phyloP scores from a whole-genome alignment of 2,113 vertebrate genomes.

The Cyprinodon tularosa region DNA sequence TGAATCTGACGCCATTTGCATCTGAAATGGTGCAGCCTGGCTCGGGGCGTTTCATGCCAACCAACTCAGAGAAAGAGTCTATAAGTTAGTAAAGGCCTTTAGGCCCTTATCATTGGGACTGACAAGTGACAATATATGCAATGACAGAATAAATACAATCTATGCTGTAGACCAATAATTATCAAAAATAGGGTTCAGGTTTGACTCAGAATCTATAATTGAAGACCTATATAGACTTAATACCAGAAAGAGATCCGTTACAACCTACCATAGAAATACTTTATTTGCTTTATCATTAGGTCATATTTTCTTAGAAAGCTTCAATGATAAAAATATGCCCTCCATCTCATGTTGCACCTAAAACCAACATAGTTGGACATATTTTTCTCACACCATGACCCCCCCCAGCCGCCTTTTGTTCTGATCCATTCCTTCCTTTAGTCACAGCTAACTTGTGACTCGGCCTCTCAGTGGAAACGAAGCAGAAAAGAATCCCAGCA shows the following conservation, averaged over 20 bases:
- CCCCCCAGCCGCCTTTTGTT: neutral
- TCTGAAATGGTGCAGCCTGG: too few relatives aligned
- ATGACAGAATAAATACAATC: neutral
- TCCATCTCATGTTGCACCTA: neutral
- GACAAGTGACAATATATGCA: neutral
- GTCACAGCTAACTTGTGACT: slow-evolving; percentile 9
- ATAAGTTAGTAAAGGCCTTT: neutral
- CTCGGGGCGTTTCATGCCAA: neutral
- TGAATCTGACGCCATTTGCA: too few relatives aligned
- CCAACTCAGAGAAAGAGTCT: neutral
- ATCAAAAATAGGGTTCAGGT: neutral
- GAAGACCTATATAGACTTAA: neutral
- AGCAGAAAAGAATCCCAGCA: neutral
- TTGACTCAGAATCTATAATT: neutral
- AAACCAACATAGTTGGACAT: neutral
- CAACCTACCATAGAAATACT: neutral
- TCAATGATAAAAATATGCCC: neutral
- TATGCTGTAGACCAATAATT: neutral
- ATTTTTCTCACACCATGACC: neutral
- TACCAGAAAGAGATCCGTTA: neutral
- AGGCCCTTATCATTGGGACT: neutral
- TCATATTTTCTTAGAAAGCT: neutral
- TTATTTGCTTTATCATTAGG: neutral
- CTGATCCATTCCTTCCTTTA: slow-evolving; percentile 18
- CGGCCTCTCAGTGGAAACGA: neutral